These are phyloP conservation scores for Ovibos moschatus DNA, from an alignment of 2,113 vertebrate species.

Conservation along the genomic window DNA sequence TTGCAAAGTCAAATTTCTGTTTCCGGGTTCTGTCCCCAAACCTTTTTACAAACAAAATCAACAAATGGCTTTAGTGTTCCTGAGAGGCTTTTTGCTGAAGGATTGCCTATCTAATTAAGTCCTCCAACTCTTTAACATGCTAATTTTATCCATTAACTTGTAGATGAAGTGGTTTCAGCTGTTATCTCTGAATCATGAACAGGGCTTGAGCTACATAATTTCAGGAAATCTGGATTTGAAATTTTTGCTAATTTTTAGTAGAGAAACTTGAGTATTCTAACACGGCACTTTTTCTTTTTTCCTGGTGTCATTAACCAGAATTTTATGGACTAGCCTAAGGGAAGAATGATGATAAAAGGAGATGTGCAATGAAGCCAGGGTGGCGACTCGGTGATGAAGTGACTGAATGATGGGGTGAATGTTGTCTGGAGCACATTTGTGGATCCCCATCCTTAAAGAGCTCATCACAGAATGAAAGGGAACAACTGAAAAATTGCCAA, in stretches of 20 bases:
- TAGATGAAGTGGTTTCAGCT: constrained; percentile 66
- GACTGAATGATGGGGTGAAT: neutral
- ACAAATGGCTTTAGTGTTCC: constrained; percentile 33
- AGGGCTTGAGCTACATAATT: neutral
- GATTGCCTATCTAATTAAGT: constrained; percentile 61
- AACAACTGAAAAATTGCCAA: neutral
- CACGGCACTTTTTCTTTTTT: neutral
- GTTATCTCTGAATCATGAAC: constrained; percentile 24
- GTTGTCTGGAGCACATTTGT: neutral
- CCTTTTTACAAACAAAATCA: constrained; percentile 46
- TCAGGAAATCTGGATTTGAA: neutral
- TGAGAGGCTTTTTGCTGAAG: constrained; percentile 47
- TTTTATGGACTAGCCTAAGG: neutral
- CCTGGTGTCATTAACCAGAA: neutral
- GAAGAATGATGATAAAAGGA: neutral
- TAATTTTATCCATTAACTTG: constrained; percentile 65
- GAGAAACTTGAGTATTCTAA: neutral
- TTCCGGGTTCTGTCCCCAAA: neutral
- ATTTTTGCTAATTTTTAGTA: neutral
- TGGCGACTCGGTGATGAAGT: accelerated
- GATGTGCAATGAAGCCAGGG: neutral
- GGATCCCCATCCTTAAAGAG: neutral
- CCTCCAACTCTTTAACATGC: constrained; percentile 54
- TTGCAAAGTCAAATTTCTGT: constrained; percentile 8
- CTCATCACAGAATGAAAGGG: neutral